Conservation (phyloP, 2,113 vertebrate species). For the Pao palembangensis region DNA sequence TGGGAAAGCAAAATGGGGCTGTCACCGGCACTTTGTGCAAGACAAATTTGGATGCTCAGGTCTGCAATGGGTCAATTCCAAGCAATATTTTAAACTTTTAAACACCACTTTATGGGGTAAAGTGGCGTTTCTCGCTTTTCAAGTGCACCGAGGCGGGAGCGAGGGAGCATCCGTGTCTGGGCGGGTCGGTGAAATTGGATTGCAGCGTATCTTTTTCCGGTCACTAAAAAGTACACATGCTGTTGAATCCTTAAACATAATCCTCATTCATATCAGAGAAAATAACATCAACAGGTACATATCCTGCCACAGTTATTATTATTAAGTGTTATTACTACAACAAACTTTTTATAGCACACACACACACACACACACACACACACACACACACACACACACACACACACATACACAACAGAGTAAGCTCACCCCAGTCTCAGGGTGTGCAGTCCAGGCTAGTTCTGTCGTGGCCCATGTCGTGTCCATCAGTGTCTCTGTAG, state of each 20-base stretch:
- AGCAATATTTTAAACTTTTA: slow-evolving; percentile 44
- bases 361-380: too few species aligned
- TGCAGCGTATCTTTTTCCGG: slow-evolving; percentile 25
- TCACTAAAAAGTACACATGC: slow-evolving; percentile 22
- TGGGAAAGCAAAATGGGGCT: slow-evolving; percentile 59
- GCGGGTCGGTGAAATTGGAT: slow-evolving; percentile 37
- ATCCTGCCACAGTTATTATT: neutral
- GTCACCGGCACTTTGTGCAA: slow-evolving; percentile 60
- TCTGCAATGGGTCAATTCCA: slow-evolving; percentile 31
- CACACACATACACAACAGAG: neutral
- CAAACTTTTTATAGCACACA: too few species aligned
- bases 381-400: neutral
- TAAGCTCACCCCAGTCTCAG: slow-evolving; percentile 90
- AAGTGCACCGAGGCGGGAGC: slow-evolving; percentile 1
- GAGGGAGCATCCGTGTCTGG: slow-evolving; percentile 37
- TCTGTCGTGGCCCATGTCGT: slow-evolving; percentile 97
- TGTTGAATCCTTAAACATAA: neutral
- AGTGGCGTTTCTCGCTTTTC: slow-evolving; percentile 18
- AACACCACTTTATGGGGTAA: slow-evolving; percentile 19
- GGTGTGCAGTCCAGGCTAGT: slow-evolving; percentile 93
- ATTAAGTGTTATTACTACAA: too few species aligned
- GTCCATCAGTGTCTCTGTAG: slow-evolving; percentile 94
- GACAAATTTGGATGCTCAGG: slow-evolving; percentile 40
- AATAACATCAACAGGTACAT: neutral
- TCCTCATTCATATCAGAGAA: neutral